Base-by-base conservation (phyloP, 2,888 invertebrate species). In the Amiota minor region DNA sequence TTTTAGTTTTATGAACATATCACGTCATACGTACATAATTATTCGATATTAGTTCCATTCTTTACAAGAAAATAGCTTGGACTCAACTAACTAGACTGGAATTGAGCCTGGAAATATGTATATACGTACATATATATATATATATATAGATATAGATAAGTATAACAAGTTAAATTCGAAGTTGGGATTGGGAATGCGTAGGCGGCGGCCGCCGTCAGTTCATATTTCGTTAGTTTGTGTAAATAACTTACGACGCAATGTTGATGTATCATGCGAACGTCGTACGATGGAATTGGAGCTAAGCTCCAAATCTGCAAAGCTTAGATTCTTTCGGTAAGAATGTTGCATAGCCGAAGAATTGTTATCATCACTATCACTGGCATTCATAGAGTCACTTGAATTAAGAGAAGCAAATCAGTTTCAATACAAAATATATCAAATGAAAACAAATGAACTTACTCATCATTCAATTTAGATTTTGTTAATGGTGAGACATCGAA, bases 191-290 rank as follows among this genome's bases (percentile, higher is more conserved):
- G 59, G 18, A 20, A 18, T 59, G 18, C 59, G 10, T 59, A 12
- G n/a, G 9, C 59, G 20, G 53, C 53, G 1, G 16, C 53, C 53
- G n/a, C n/a, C 53, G 16, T 16, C 20, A 35, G 18, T 16, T 65
- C 65, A 65, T 12, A 49, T 65, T n/a, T 89, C 88, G 67, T 82
- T 86, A 74, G 81, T 81, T 77, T 85, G 79, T 64, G 80, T 75
- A 80, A 89, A 89, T 16, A 89, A 77, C 72, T 88, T 89, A 59
- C 88, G 83, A 62, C 84, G 82, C 70, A 88, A 73, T 47, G 88
- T 86, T 23, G 88, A 87, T 23, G 84, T 80, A 79, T 89, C 89
- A 70, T 83, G 75, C 6, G 80, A 78, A 59, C 80, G 79, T 45
- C 82, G 77, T 16, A 79, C 72, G 74, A 80, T 79, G 1, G 79